phyloP scores from a whole-genome alignment of 1,140 invertebrate species.

The Pachyrhynchus sulphureomaculatus region DNA sequence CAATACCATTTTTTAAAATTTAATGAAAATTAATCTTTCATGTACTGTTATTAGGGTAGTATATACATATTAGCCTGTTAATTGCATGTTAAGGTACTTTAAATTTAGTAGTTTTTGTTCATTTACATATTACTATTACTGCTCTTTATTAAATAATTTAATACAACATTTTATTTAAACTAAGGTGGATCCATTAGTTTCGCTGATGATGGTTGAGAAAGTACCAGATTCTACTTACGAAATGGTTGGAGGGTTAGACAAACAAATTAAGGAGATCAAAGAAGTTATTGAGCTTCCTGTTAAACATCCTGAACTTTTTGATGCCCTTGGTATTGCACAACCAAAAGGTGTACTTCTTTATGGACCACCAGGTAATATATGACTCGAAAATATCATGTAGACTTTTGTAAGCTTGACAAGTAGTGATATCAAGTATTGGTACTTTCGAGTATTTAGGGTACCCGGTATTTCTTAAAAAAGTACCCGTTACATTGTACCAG shows the following conservation, averaged over 20 bases:
- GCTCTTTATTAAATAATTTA: not conserved
- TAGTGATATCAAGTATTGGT: no score
- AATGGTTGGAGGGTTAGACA: conserved; percentile 99
- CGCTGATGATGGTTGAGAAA: conserved; percentile 99
- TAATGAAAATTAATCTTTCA: no score
- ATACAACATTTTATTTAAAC: conserved; percentile 13
- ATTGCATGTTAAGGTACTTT: not conserved
- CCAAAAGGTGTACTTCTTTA: conserved; percentile 98
- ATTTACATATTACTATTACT: no score
- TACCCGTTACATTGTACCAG: no score
- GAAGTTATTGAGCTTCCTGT: conserved; percentile 99
- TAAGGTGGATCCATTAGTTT: conserved; percentile 96
- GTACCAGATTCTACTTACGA: conserved; percentile 99
- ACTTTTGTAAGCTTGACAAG: no score
- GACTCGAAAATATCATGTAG: no score
- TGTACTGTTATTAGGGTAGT: no score
- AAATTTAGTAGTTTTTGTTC: not conserved
- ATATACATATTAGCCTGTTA: no score
- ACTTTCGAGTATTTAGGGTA: no score
- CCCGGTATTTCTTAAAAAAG: no score
- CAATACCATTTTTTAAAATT: no score
- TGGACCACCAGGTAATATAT: conserved; percentile 82
- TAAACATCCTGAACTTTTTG: conserved; percentile 99
- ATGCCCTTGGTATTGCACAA: conserved; percentile 98
- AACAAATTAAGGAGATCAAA: conserved; percentile 99